Base-by-base conservation (phyloP, 2,113 vertebrate species). In the Oxygymnocypris stewartii region DNA sequence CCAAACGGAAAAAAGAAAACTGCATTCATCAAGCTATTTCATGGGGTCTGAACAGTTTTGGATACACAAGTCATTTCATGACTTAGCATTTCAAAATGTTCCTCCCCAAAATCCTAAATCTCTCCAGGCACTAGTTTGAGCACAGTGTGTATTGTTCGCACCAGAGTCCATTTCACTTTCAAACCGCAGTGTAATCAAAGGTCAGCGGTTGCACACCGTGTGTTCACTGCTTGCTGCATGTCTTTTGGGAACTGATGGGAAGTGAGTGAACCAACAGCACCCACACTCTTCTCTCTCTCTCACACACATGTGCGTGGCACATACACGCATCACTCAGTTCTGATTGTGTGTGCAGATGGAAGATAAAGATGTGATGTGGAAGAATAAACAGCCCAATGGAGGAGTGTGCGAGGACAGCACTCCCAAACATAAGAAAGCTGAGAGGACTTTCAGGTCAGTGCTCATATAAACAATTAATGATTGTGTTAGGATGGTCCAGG, bases 371-470 rank as follows among this genome's bases (percentile, higher is more conserved):
- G 93, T 85, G 95, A 95, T 82, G 81, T 93, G 4, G 95, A 94
- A 84, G 94, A 95, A 94, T 82, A 96, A 96, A 90, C 93, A 96
- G 16, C 97, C 96, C 90, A 99, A 99, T 0, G 97, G 98, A 89
- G 96, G 94, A 20, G 86, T 95, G 88, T 93, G 94, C 18, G 97
- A 97, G 78, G 92, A 95, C 54, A 88, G 92, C 25, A 86, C 93
- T 65, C 90, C 95, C 84, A 97, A 97, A 89, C 96, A 97, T 84
- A 97, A 96, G 93, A 95, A 96, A 88, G 92, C 95, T 0, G 98
- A 99, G 93, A 97, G 97, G 90, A 94, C 93, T 87, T 94, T 93
- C 92, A 97, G 98, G 98, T 99, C 54, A 61, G 88, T 83, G 82
- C 69, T 74, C 47, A 74, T 82, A 47, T 74, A 84, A 84, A 84